A percentile compares a stretch with the other conserved stretches of the same genome.
These are phyloP conservation scores for Linyphia triangularis DNA, from an alignment of 2,888 invertebrate species.

Conservation along the genomic window DNA sequence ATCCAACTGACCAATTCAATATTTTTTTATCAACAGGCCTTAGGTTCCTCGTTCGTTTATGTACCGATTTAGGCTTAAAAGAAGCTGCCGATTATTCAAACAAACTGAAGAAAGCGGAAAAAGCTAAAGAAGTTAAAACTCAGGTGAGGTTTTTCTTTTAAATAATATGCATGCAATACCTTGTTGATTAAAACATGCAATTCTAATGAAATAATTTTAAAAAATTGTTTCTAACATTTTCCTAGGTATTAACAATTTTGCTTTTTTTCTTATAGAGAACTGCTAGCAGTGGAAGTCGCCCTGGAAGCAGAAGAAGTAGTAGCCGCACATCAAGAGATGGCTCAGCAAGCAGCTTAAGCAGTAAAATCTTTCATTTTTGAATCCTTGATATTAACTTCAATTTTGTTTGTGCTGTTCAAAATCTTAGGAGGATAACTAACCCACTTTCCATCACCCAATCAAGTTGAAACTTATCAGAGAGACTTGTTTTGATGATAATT, in stretches of 20 bases:
- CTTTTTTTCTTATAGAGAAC: conserved; percentile 50
- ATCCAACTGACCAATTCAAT: no score
- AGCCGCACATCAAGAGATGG: conserved; percentile 75
- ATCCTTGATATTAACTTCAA: no score
- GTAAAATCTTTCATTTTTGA: conserved; percentile 19
- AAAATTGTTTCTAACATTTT: no score
- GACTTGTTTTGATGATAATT: no score
- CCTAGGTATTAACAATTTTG: neutral
- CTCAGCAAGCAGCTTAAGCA: conserved; percentile 75
- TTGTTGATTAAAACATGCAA: no score
- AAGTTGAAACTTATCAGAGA: no score
- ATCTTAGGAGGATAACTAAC: no score
- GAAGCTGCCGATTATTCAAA: conserved; percentile 92
- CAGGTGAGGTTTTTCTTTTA: no score
- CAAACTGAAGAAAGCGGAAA: conserved; percentile 88
- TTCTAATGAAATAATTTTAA: no score
- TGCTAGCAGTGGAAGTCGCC: conserved; percentile 76
- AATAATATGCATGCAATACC: no score
- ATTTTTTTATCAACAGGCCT: conserved; percentile 83
- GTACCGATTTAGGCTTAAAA: conserved; percentile 92
- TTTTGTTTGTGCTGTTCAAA: no score
- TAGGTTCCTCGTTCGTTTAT: conserved; percentile 91
- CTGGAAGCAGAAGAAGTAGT: conserved; percentile 76
- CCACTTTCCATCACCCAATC: no score
- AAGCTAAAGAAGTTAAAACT: conserved; percentile 80